phyloP scores from a whole-genome alignment of 2,888 invertebrate species.

The Pteria penguin region DNA sequence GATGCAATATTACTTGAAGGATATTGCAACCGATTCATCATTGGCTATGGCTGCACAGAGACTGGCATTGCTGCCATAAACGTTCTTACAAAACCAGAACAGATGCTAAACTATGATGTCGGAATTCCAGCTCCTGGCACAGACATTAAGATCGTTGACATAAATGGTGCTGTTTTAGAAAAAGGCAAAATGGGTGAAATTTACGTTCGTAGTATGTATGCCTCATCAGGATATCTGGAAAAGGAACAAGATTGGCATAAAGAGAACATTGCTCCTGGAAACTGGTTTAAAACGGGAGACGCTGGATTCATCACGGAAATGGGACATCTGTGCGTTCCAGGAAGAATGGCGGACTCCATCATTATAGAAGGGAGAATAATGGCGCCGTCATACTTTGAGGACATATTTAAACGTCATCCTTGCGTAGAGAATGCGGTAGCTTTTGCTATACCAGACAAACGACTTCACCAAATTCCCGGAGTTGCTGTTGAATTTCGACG shows the following conservation, averaged over 20 bases:
- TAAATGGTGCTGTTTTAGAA: background rate
- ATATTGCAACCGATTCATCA: background rate
- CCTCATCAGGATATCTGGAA: background rate
- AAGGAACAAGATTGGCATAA: background rate
- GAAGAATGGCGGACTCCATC: background rate
- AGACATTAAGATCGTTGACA: constrained; percentile 20
- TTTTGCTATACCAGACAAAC: background rate
- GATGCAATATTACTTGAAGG: background rate
- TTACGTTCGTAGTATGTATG: background rate
- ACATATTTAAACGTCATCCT: background rate
- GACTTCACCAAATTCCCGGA: background rate
- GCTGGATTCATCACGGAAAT: background rate
- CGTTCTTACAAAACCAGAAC: background rate
- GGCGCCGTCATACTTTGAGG: background rate
- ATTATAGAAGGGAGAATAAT: background rate
- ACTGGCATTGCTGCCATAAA: background rate
- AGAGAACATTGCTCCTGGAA: background rate
- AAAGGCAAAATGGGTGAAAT: background rate
- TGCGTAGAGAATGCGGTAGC: background rate
- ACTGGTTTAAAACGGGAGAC: constrained; percentile 21
- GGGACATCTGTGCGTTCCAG: background rate
- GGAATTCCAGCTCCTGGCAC: constrained; percentile 13
- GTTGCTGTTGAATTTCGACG: background rate
- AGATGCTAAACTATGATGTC: background rate
- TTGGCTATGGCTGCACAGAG: constrained; percentile 7